Base-by-base conservation (phyloP, 2,888 invertebrate genomes). In the Macrosoma leucophasiata region DNA sequence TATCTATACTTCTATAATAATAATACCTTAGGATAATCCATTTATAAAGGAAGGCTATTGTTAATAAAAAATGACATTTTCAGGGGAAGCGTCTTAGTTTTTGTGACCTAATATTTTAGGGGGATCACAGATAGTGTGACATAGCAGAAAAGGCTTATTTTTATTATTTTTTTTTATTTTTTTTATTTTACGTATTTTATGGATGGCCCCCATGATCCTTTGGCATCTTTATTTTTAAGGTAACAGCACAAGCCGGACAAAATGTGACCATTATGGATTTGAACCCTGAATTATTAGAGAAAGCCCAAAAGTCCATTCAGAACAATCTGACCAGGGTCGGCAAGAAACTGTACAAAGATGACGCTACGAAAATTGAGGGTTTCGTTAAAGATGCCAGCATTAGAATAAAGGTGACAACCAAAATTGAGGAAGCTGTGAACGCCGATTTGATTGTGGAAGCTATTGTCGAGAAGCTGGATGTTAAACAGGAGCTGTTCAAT, bases 371-470 rank as follows among this genome's bases (percentile, higher is more conserved):
- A 27, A 89, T 86, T 12, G 86, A 89, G 41, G 87, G 87, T 50
- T 94, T 92, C 66, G 82, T 93, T 1, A 58, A 81, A 0, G 88
- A 90, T 10, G 79, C 91, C 0, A 59, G 88, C 30, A 64, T 67
- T n/a, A 86, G 89, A 39, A 72, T 79, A 32, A 73, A 71, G 46
- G 63, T 87, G 2, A 85, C 88, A 0, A 89, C 90, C 0, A 86
- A 90, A 53, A 53, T 90, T 2, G 74, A 78, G 2, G 86, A 87
- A 34, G 87, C 90, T 4, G 91, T 90, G 0, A 76, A 88, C 39
- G 84, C 91, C 0, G 94, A 95, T 68, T 70, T 96, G 37, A 91
- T 96, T 2, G 87, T 96, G 8, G 96, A 96, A 73, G 96, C 96
- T 1, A 93, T 96, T 58, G 89, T 95, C 7, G 96, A 96, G 70